Conservation (phyloP, 1,140 invertebrate genomes). For the Macrocentrus cingulum region DNA sequence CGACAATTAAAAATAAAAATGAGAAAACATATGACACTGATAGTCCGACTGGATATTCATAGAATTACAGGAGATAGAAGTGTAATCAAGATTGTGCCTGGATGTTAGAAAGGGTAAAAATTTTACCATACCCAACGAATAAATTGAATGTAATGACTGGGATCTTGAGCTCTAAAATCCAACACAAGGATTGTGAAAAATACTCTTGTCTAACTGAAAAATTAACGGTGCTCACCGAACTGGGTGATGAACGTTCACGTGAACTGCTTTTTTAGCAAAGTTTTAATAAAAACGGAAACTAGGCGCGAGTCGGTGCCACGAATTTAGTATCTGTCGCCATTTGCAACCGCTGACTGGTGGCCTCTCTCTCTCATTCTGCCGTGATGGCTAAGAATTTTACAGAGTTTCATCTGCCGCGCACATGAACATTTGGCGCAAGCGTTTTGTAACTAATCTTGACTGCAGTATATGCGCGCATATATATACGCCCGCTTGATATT, state of each 20-base stretch:
- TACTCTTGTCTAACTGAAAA: neutral
- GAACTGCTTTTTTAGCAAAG: constrained; percentile 38
- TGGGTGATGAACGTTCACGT: constrained; percentile 33
- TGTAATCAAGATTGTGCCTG: neutral
- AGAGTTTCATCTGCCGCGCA: constrained; percentile 5
- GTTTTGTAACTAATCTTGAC: too few relatives aligned
- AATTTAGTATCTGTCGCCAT: constrained; percentile 54
- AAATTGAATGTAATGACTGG: neutral
- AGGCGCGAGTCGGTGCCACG: constrained; percentile 46
- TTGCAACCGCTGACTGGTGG: constrained; percentile 52
- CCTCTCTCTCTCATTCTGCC: neutral
- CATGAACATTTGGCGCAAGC: neutral
- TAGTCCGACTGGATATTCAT: too few relatives aligned
- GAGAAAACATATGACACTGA: too few relatives aligned
- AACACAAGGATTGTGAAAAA: too few relatives aligned
- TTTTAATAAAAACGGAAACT: constrained; percentile 43
- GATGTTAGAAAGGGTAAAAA: constrained; percentile 1
- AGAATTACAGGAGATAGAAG: too few relatives aligned
- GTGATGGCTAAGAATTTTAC: neutral
- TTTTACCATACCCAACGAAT: neutral
- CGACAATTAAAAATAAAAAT: constrained; percentile 3
- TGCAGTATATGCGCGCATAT: too few relatives aligned
- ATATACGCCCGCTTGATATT: too few relatives aligned
- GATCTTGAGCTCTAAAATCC: neutral
- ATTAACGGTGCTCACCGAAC: constrained; percentile 40